A percentile compares a stretch with the other conserved stretches of the same genome.
Evolutionary conservation across 2,888 invertebrate genomes (phyloP).

Genomic region (Drosophila pseudotakahashii): DNA sequence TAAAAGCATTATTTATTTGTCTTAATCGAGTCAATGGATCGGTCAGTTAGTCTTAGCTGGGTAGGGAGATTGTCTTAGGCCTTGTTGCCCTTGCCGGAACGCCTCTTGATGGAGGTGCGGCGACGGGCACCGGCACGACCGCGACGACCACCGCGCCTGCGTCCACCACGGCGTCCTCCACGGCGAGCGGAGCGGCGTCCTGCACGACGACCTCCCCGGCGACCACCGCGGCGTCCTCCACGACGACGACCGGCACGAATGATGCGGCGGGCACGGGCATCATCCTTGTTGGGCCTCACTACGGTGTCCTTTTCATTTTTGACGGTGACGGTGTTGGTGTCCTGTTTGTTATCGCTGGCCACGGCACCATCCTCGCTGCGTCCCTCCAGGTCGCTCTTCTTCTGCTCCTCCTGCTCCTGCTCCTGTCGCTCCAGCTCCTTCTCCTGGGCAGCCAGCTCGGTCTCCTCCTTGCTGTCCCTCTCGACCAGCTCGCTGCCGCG

Average conservation of each 20-base stretch:
- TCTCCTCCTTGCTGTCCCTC: slow-evolving; percentile 8
- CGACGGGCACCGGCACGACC: slow-evolving; percentile 38
- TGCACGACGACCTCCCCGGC: slow-evolving; percentile 33
- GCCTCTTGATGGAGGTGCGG: slow-evolving; percentile 42
- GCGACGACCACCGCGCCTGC: slow-evolving; percentile 43
- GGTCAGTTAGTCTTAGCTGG: slow-evolving; percentile 8
- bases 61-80: slow-evolving; percentile 45
- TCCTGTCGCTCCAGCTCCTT: slow-evolving; percentile 11
- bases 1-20: slow-evolving; percentile 33
- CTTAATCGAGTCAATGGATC: slow-evolving; percentile 19
- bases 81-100: slow-evolving; percentile 47
- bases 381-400: slow-evolving; percentile 15
- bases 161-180: slow-evolving; percentile 27
- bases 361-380: slow-evolving; percentile 24
- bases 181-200: slow-evolving; percentile 40
- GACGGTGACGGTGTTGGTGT: slow-evolving; percentile 25
- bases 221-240: slow-evolving; percentile 37
- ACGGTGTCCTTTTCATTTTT: slow-evolving; percentile 25
- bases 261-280: slow-evolving; percentile 64
- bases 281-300: slow-evolving; percentile 47
- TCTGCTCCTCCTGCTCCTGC: slow-evolving; percentile 7
- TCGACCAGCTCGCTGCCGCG: slow-evolving; percentile 30
- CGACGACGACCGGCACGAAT: slow-evolving; percentile 50
- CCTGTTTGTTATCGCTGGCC: slow-evolving; percentile 8
- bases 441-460: slow-evolving; percentile 18